Percentiles rank a stretch among this genome's conserved stretches.
Conservation (phyloP, 2,888 invertebrate species). For the Drosophila multiciliata region DNA sequence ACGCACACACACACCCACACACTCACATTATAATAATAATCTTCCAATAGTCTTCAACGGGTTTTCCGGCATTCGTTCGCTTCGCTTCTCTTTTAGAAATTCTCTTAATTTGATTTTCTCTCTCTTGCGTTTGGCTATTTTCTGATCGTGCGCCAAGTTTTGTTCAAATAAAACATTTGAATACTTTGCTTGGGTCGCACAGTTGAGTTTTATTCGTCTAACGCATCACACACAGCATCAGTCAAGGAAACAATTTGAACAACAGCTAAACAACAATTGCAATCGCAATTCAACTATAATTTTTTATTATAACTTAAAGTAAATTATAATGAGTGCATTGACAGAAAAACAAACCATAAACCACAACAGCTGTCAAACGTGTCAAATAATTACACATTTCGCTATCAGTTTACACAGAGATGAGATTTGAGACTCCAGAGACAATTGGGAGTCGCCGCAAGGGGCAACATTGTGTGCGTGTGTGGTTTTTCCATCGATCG, state of each 20-base stretch:
- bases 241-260: not conserved
- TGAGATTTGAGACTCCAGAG: conserved; percentile 38
- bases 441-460: conserved; percentile 25
- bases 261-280: conserved; percentile 13
- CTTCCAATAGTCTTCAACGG: conserved; percentile 26
- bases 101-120: conserved; percentile 36
- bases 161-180: conserved; percentile 78
- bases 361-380: conserved; percentile 64
- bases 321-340: conserved; percentile 35
- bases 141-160: conserved; percentile 70
- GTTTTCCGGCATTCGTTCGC: conserved; percentile 63
- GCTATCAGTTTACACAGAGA: conserved; percentile 66
- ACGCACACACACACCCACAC: conserved; percentile 13
- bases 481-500: conserved; percentile 36
- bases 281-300: conserved; percentile 27
- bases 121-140: conserved; percentile 66
- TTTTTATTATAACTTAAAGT: conserved; percentile 27
- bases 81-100: conserved; percentile 19
- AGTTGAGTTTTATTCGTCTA: conserved; percentile 75
- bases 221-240: conserved; percentile 70
- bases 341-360: conserved; percentile 19
- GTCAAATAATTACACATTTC: conserved; percentile 59
- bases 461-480: conserved; percentile 22
- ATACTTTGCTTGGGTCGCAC: conserved; percentile 64
- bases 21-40: conserved; percentile 25